These are phyloP conservation scores for Gymnarchus niloticus DNA, from an alignment of 2,113 vertebrate genomes.

Conservation along the genomic window DNA sequence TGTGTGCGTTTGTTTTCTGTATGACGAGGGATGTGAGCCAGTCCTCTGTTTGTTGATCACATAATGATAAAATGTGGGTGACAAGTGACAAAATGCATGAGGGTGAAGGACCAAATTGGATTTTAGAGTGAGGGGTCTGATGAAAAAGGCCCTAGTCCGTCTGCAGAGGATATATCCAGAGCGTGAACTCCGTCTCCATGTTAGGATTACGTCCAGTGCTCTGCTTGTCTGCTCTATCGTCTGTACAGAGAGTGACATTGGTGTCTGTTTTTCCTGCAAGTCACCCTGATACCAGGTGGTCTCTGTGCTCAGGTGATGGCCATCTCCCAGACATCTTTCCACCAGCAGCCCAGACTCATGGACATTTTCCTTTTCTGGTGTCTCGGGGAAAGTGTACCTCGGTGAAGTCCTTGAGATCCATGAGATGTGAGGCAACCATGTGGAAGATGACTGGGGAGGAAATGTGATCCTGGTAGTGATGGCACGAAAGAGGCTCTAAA, in stretches of 20 bases:
- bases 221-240: neutral
- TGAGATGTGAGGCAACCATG: neutral
- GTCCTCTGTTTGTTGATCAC: slow-evolving; percentile 3
- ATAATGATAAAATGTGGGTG: neutral
- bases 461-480: neutral
- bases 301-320: neutral
- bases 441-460: neutral
- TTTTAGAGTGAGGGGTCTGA: neutral
- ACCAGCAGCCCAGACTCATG: neutral
- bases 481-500: too few species aligned
- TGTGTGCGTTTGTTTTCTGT: neutral
- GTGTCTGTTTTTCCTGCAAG: neutral
- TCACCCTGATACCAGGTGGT: neutral
- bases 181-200: neutral
- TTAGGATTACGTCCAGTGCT: neutral
- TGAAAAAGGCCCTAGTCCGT: neutral
- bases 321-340: neutral
- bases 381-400: neutral
- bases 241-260: neutral
- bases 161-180: neutral
- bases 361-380: neutral
- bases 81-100: neutral
- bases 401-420: neutral
- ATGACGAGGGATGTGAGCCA: neutral
- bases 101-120: neutral